phyloP scores from a whole-genome alignment of 1,140 invertebrate genomes.

The Drosophila miranda region DNA sequence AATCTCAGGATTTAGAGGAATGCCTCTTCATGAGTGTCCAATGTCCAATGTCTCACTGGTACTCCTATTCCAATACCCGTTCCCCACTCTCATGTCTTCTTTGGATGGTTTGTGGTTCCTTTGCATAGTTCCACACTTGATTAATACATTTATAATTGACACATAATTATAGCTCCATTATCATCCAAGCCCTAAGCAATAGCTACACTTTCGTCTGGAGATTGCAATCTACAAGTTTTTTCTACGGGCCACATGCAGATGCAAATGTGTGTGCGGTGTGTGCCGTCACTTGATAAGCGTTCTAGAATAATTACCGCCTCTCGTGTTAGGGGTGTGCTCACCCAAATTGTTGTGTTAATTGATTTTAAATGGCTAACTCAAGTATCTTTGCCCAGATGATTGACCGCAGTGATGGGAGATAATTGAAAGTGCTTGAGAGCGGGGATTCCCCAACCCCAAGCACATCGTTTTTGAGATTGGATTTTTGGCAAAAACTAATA shows the following conservation, averaged over 20 bases:
- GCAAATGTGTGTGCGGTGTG: constrained; percentile 1
- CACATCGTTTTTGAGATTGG: too few species aligned
- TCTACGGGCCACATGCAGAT: constrained; percentile 10
- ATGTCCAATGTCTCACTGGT: too few species aligned
- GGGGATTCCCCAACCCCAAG: not conserved
- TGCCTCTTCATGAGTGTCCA: too few species aligned
- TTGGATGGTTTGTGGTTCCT: not conserved
- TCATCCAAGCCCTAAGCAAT: constrained; percentile 57
- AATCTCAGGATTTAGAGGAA: not conserved
- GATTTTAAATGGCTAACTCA: constrained; percentile 67
- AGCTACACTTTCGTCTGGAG: constrained; percentile 59
- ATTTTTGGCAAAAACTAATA: too few species aligned
- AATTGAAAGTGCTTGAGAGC: not conserved
- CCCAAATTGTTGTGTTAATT: constrained; percentile 66
- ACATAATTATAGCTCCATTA: constrained; percentile 58
- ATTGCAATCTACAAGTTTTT: constrained; percentile 35
- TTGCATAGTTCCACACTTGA: constrained; percentile 32
- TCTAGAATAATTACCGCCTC: constrained; percentile 47
- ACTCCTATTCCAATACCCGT: too few species aligned
- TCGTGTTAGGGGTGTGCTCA: constrained; percentile 43
- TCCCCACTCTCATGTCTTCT: not conserved
- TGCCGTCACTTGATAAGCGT: too few species aligned
- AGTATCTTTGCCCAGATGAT: constrained; percentile 39
- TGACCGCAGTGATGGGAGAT: constrained; percentile 9
- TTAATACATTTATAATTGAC: constrained; percentile 74